These are phyloP conservation scores for Urosaurus nigricauda DNA, from an alignment of 2,797 vertebrate genomes.

Conservation along the genomic window DNA sequence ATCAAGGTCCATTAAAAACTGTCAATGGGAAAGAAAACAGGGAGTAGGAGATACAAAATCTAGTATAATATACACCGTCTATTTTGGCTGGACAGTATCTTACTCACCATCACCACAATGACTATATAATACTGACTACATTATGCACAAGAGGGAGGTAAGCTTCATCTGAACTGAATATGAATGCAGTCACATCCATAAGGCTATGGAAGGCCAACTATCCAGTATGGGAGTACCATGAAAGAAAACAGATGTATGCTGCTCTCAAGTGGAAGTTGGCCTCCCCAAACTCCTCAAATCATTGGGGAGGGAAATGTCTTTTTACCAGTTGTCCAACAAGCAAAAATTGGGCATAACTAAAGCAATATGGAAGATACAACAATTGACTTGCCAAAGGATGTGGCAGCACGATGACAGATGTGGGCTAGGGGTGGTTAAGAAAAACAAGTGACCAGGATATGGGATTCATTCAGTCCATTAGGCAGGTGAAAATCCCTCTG, in stretches of 20 bases:
- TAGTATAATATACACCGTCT: no score
- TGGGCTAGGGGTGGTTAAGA: not conserved
- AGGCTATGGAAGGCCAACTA: not conserved
- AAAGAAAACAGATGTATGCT: not conserved
- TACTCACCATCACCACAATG: not conserved
- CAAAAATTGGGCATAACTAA: not conserved
- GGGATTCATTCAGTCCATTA: not conserved
- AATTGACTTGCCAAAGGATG: not conserved
- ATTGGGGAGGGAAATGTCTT: not conserved
- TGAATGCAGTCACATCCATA: not conserved
- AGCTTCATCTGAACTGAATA: not conserved
- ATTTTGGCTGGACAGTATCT: not conserved
- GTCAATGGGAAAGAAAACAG: not conserved
- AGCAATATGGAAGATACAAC: not conserved
- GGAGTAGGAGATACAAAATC: not conserved
- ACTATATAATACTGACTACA: not conserved
- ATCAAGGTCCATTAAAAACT: not conserved
- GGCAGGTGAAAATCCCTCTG: not conserved
- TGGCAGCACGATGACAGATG: no score
- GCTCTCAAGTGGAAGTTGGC: not conserved
- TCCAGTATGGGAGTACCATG: not conserved
- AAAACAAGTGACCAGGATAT: not conserved
- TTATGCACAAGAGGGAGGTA: not conserved
- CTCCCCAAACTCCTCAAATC: not conserved
- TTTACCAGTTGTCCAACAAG: not conserved